Evolutionary conservation across 2,888 invertebrate genomes (phyloP).

Genomic region (Apantesis nais): DNA sequence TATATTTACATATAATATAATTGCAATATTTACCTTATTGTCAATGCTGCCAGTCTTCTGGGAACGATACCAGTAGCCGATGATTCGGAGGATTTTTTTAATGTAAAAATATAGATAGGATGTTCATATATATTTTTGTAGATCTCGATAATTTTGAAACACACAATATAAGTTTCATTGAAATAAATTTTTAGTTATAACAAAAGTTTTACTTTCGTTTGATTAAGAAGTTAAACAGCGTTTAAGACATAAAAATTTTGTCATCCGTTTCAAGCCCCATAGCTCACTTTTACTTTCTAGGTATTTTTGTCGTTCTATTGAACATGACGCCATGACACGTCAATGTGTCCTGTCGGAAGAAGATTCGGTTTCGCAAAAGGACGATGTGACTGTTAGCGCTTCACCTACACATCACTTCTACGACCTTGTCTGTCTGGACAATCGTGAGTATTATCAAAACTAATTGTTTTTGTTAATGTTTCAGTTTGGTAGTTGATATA

Average conservation of each 20-base stretch:
- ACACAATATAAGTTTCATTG: no score
- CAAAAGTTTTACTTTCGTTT: neutral
- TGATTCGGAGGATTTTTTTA: no score
- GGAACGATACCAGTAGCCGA: no score
- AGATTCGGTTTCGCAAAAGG: slow-evolving; percentile 95
- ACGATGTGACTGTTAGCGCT: slow-evolving; percentile 93
- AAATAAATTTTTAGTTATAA: no score
- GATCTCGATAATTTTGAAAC: no score
- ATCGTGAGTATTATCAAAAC: slow-evolving; percentile 88
- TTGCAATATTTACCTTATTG: no score
- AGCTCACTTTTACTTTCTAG: slow-evolving; percentile 64
- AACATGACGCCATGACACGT: slow-evolving; percentile 94
- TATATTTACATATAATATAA: no score
- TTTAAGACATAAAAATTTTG: neutral
- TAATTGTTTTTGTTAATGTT: slow-evolving; percentile 30
- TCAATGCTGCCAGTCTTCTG: no score
- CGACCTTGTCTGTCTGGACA: slow-evolving; percentile 95
- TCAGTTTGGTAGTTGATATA: neutral
- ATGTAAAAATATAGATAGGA: no score
- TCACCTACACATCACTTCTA: slow-evolving; percentile 95
- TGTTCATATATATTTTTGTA: no score
- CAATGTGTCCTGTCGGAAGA: slow-evolving; percentile 96
- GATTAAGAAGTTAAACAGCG: neutral
- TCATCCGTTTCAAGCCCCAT: slow-evolving; percentile 7
- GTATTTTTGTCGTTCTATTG: slow-evolving; percentile 95